These are phyloP conservation scores for Octonoba sinensis DNA, from an alignment of 2,888 invertebrate species.

Conservation along the genomic window DNA sequence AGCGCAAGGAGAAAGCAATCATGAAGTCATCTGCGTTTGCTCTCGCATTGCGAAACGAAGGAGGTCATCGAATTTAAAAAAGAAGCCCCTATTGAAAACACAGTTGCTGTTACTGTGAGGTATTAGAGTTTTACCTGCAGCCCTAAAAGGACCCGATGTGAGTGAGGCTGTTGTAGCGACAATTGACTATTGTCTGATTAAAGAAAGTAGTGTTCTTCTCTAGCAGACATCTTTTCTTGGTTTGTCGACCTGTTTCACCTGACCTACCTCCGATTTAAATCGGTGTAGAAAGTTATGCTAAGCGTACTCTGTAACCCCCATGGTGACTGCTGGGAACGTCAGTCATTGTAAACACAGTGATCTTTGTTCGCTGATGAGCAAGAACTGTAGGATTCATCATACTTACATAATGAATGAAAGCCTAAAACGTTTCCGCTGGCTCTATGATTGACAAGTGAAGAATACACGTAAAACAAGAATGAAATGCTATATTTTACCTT, in stretches of 20 bases:
- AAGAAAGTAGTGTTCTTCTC: neutral
- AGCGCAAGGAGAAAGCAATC: slow-evolving; percentile 17
- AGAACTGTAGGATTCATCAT: too few relatives aligned
- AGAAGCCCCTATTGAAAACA: neutral
- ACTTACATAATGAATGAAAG: too few relatives aligned
- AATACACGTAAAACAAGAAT: too few relatives aligned
- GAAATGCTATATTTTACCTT: too few relatives aligned
- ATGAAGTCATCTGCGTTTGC: slow-evolving; percentile 4
- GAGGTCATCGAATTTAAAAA: slow-evolving; percentile 29
- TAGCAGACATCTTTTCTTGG: slow-evolving; percentile 9
- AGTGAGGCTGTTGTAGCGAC: slow-evolving; percentile 26
- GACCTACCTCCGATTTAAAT: slow-evolving; percentile 27
- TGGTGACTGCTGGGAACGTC: slow-evolving; percentile 5
- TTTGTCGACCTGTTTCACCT: slow-evolving; percentile 27
- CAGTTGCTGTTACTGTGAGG: neutral
- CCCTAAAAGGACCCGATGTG: slow-evolving; percentile 37
- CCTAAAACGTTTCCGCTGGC: too few relatives aligned
- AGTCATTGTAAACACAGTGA: neutral
- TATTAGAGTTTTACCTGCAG: neutral
- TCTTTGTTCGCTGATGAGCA: neutral
- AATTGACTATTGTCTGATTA: slow-evolving; percentile 31
- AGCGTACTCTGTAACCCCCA: neutral
- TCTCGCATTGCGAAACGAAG: slow-evolving; percentile 1
- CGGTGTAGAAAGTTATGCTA: slow-evolving; percentile 15
- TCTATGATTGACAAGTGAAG: too few relatives aligned